These are phyloP conservation scores for Cranoglanis bouderius DNA, from an alignment of 2,113 vertebrate species.

Conservation along the genomic window DNA sequence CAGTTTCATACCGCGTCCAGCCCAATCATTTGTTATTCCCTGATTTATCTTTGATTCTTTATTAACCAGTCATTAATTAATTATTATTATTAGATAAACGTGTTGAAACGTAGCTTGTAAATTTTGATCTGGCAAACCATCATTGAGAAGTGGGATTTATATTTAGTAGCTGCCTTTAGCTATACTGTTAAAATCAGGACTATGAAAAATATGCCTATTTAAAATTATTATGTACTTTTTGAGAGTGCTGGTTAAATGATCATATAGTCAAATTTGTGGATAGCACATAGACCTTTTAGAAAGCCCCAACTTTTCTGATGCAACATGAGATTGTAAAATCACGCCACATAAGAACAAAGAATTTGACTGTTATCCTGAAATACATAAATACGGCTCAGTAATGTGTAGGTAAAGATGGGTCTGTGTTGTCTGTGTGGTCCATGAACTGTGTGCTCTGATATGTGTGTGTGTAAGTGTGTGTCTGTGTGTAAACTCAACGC, in stretches of 20 bases:
- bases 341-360: background rate
- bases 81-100: background rate
- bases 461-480: slow-evolving; percentile 46
- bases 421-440: slow-evolving; percentile 33
- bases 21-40: slow-evolving; percentile 8
- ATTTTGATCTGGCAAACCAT: slow-evolving; percentile 15
- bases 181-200: background rate
- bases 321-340: background rate
- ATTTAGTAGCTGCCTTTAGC: slow-evolving; percentile 19
- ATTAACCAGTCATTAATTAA: background rate
- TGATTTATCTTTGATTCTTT: slow-evolving; percentile 4
- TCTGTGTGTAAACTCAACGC: slow-evolving; percentile 40
- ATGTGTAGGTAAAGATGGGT: background rate
- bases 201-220: background rate
- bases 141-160: background rate
- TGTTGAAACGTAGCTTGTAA: background rate
- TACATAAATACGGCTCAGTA: slow-evolving; percentile 13
- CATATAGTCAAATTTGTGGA: background rate
- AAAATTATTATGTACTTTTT: background rate
- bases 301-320: background rate
- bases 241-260: background rate
- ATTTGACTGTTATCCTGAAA: background rate
- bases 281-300: background rate
- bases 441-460: slow-evolving; percentile 26
- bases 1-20: slow-evolving; percentile 23